Evolutionary conservation across 2,113 vertebrate species (phyloP).

Genomic region (Machaerirhynchus nigripectus): DNA sequence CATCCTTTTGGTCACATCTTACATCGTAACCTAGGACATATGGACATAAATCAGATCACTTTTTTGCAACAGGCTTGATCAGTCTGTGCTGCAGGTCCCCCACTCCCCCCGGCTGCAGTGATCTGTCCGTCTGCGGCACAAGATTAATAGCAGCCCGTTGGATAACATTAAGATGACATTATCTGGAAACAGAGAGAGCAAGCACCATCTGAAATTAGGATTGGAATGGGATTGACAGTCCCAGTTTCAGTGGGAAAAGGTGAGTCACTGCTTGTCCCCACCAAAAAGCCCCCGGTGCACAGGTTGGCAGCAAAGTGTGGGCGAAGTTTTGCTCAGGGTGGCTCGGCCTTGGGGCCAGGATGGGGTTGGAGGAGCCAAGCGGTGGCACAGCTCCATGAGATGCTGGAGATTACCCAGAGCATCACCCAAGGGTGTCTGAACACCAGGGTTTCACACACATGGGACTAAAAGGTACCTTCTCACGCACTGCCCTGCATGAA

Average conservation of each 20-base stretch:
- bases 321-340: neutral
- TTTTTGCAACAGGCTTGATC: neutral
- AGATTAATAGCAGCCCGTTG: neutral
- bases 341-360: neutral
- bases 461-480: neutral
- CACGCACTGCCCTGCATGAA: neutral
- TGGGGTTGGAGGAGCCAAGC: rapidly evolving
- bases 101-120: neutral
- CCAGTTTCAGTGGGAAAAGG: neutral
- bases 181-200: neutral
- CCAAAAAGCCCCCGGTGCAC: neutral
- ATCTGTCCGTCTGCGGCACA: rapidly evolving
- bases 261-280: neutral
- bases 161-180: neutral
- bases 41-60: neutral
- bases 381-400: neutral
- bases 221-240: neutral
- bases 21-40: too few relatives aligned
- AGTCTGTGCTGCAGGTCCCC: neutral
- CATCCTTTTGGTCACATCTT: too few relatives aligned
- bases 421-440: neutral
- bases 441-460: rapidly evolving
- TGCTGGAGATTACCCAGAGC: neutral
- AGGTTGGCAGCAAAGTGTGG: neutral
- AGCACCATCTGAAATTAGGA: neutral